phyloP scores from a whole-genome alignment of 2,797 vertebrate species.

The Sebastes minor region DNA sequence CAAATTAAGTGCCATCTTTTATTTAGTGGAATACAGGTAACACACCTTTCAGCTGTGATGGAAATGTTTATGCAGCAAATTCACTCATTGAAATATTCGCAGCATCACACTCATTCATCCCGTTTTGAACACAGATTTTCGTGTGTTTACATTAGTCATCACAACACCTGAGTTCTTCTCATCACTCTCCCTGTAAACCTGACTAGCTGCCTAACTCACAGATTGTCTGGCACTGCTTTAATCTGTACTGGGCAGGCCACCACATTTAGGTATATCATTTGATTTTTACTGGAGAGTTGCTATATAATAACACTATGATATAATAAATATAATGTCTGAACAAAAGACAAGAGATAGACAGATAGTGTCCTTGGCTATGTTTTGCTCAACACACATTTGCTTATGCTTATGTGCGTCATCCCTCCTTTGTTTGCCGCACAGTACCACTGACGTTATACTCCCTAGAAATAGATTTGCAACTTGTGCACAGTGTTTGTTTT shows the following conservation, averaged over 20 bases:
- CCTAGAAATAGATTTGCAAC: neutral
- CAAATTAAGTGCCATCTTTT: slow-evolving; percentile 52
- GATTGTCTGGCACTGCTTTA: neutral
- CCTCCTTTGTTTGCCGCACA: neutral
- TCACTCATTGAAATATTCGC: neutral
- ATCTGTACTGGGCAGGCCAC: neutral
- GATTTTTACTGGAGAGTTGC: neutral
- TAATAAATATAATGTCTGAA: neutral
- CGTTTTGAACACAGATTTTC: neutral
- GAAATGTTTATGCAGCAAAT: slow-evolving; percentile 9
- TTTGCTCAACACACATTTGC: neutral
- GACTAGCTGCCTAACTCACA: neutral
- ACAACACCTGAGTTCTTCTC: neutral
- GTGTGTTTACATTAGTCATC: neutral
- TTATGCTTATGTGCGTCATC: neutral
- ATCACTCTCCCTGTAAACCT: neutral
- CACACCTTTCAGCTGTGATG: neutral
- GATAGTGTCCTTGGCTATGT: neutral
- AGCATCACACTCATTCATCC: neutral
- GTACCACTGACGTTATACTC: neutral
- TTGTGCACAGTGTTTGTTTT: neutral
- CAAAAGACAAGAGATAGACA: neutral
- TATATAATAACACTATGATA: neutral
- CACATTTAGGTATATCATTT: neutral
- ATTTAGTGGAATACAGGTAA: slow-evolving; percentile 43